Conservation (phyloP, 2,113 vertebrate genomes). For the Sciurus niger region DNA sequence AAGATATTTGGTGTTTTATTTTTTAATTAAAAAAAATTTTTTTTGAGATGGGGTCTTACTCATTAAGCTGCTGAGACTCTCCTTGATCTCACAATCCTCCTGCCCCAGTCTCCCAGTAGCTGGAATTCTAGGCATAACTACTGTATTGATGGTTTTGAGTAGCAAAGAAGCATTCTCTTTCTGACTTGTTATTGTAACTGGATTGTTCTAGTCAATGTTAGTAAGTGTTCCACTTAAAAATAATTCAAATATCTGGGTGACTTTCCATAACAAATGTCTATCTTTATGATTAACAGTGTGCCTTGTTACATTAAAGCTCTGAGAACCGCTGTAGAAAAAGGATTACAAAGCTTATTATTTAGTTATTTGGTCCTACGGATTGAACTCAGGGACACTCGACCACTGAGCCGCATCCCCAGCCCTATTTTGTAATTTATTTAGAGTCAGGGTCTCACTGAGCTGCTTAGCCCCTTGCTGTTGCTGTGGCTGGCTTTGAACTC, state of each 20-base stretch:
- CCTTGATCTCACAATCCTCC: not conserved
- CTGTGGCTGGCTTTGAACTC: too few relatives aligned
- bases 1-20: not conserved
- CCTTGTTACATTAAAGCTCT: not conserved
- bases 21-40: too few relatives aligned
- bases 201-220: conserved; percentile 24
- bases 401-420: too few relatives aligned
- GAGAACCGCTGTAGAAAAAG: conserved; percentile 28
- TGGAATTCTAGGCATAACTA: not conserved
- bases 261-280: not conserved
- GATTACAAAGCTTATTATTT: not conserved
- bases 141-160: not conserved
- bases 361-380: not conserved
- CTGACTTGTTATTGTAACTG: not conserved
- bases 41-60: not conserved
- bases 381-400: too few relatives aligned
- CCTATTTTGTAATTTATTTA: too few relatives aligned
- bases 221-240: conserved; percentile 32
- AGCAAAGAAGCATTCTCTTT: not conserved
- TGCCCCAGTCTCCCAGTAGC: not conserved
- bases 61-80: not conserved
- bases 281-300: conserved; percentile 14
- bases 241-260: conserved; percentile 32
- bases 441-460: too few relatives aligned
- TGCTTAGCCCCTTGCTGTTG: too few relatives aligned